phyloP scores from a whole-genome alignment of 2,888 invertebrate species.

The Hyposoter didymator region DNA sequence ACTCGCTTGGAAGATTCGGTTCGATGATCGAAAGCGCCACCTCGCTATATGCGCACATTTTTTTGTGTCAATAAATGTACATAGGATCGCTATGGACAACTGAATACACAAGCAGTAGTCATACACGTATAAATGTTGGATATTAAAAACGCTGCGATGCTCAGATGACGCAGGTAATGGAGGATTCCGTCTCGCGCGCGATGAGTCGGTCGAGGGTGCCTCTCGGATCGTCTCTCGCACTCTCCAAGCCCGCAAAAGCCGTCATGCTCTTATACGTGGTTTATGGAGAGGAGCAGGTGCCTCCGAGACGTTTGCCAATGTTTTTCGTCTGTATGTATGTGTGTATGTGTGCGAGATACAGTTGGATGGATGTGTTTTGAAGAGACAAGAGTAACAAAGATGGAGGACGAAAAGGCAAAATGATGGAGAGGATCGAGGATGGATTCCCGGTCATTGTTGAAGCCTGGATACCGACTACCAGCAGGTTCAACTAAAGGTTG shows the following conservation, averaged over 20 bases:
- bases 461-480: conserved; percentile 56
- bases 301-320: conserved; percentile 63
- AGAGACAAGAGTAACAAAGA: conserved; percentile 34
- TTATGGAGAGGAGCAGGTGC: conserved; percentile 68
- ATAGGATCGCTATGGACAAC: conserved; percentile 18
- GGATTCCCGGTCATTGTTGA: conserved; percentile 61
- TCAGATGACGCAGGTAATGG: conserved; percentile 69
- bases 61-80: conserved; percentile 25
- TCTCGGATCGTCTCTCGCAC: conserved; percentile 42
- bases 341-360: not conserved
- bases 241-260: conserved; percentile 2
- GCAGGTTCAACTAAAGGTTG: conserved; percentile 65
- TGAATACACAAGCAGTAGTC: conserved; percentile 1
- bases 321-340: conserved; percentile 23
- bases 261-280: conserved; percentile 58
- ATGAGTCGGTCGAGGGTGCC: conserved; percentile 65
- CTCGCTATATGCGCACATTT: conserved; percentile 20
- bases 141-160: conserved; percentile 40
- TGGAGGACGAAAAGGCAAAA: conserved; percentile 49
- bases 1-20: conserved; percentile 45
- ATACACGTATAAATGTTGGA: conserved; percentile 2
- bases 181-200: conserved; percentile 68
- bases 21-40: conserved; percentile 71
- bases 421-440: conserved; percentile 63
- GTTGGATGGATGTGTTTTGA: conserved; percentile 5